Evolutionary conservation across 53 echinoderm and acorn worm species (phyloP), one percentile per base, ranked within the genome.

Genomic region (Zoroaster sp.): DNA sequence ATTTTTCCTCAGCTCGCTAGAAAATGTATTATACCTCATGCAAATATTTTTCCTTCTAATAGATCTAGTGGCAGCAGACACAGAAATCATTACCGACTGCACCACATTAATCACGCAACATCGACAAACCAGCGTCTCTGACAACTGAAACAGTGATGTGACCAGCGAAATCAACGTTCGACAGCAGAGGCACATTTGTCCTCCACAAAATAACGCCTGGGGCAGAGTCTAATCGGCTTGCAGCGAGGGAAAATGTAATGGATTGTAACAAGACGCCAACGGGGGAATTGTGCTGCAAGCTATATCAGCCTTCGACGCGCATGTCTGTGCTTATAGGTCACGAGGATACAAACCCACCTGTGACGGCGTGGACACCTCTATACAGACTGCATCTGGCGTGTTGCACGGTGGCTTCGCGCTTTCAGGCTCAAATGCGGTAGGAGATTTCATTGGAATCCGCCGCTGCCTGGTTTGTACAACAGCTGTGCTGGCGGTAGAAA

Each of bases 181-280:
- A 33, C 45, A 14, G 28, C 46, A 9, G 31, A 18, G 31, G 31
- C 45, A 17, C 33, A 33, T 41, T 40, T 72, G 6, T 73, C 38
- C n/a, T 46, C 12, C 38, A 59, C 28, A 33, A 23, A 31, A 67
- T 41, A 68, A 82, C 67, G 82, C 45, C 82, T 68, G 66, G 68
- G 18, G 68, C 41, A 68, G 82, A 82, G 82, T 67, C 82, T 82
- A 66, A 82, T 67, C 42, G 23, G 82, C 82, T 82, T 40, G 82
- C 21, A 34, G 32, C 39, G 40, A 43, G 41, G 63, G 68, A 68
- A 40, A 41, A 41, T 43, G 4, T 40, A 82, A 43, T 33, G 18
- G 37, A 35, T 36, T 78, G n/a, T 53, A 42, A 42, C 43, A 20
- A 74, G n/a, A 38, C 75, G 47, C 49, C 37, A 49, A 47, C 51